Conservation (phyloP, 2,113 vertebrate genomes). For the Gopherus flavomarginatus region DNA sequence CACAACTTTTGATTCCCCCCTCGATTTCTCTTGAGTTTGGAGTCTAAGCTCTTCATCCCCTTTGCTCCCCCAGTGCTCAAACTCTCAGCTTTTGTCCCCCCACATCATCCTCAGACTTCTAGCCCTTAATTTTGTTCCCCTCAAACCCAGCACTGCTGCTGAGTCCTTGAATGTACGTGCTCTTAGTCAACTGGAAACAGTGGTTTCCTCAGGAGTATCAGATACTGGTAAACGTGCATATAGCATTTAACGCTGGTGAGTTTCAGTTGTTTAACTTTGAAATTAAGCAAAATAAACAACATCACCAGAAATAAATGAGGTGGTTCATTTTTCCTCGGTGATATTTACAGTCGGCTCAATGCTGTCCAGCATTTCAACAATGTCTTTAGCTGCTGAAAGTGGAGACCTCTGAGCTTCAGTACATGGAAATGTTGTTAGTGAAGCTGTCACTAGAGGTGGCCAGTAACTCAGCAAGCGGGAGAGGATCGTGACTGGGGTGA, state of each 20-base stretch:
- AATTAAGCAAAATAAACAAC: neutral
- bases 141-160: neutral
- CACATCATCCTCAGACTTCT: neutral
- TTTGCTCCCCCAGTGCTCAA: neutral
- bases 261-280: neutral
- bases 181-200: neutral
- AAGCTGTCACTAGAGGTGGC: neutral
- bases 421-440: rapidly evolving
- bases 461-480: rapidly evolving
- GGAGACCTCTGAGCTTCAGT: neutral
- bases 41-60: neutral
- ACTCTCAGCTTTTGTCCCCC: neutral
- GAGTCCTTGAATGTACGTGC: neutral
- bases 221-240: neutral
- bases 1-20: neutral
- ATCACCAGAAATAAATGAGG: neutral
- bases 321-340: neutral
- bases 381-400: neutral
- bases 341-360: neutral
- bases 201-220: neutral
- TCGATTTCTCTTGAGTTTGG: rapidly evolving
- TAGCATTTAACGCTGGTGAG: neutral
- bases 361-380: neutral
- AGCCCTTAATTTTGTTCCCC: slow-evolving; percentile 1
- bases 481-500: neutral